These are phyloP conservation scores for Platycheirus albimanus DNA, from an alignment of 2,888 invertebrate genomes.

Conservation along the genomic window DNA sequence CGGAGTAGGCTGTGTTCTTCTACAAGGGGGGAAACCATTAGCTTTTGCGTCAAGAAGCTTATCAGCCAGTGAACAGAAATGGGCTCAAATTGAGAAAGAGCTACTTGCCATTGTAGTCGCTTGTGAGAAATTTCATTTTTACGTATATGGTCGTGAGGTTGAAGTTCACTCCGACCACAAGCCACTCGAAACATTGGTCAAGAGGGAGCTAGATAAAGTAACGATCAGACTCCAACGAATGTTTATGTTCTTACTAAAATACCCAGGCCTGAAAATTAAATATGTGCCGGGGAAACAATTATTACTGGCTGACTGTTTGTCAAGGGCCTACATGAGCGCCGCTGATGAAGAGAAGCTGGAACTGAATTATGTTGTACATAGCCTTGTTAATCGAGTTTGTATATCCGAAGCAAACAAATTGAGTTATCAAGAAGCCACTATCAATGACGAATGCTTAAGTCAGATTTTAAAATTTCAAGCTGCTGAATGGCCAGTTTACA, in stretches of 20 bases:
- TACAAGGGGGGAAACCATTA: conserved; percentile 69
- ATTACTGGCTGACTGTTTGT: not conserved
- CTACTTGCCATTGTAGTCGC: conserved; percentile 78
- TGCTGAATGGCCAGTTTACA: no score
- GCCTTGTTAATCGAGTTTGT: conserved; percentile 3
- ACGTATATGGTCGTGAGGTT: not conserved
- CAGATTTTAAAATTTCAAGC: no score
- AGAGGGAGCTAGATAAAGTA: conserved; percentile 76
- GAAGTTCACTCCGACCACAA: no score
- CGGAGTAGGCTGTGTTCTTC: conserved; percentile 76
- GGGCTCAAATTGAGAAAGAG: conserved; percentile 81
- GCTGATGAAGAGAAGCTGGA: conserved; percentile 18
- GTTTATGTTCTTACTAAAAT: conserved; percentile 77
- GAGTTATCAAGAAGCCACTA: no score
- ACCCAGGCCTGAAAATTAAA: conserved; percentile 63
- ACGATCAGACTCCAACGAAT: conserved; percentile 74
- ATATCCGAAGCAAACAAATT: no score
- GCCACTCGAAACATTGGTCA: conserved; percentile 16
- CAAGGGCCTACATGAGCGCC: no score
- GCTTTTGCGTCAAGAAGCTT: no score
- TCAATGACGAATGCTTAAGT: no score
- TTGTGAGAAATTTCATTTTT: conserved; percentile 60
- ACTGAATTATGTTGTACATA: no score
- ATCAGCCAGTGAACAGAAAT: conserved; percentile 41
- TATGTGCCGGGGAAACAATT: conserved; percentile 74